These are phyloP conservation scores for Incurvaria masculella DNA, from an alignment of 2,888 invertebrate species.

Conservation along the genomic window DNA sequence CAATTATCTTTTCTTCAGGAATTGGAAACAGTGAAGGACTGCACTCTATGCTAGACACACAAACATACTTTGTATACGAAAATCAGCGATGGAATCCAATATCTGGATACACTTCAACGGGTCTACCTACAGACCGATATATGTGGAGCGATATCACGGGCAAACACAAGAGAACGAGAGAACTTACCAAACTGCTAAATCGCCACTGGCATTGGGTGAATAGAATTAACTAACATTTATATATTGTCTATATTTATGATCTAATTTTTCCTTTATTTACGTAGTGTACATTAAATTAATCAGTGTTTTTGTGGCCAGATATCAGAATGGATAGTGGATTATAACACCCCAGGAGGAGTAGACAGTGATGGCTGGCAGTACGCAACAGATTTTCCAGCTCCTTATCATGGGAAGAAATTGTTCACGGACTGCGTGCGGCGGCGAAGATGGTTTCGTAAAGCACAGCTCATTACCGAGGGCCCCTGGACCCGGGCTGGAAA, in stretches of 20 bases:
- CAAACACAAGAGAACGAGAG: conserved; percentile 76
- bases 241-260: conserved; percentile 3
- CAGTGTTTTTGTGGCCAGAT: conserved; percentile 39
- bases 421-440: conserved; percentile 88
- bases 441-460: conserved; percentile 79
- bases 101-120: conserved; percentile 82
- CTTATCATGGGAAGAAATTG: conserved; percentile 80
- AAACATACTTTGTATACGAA: conserved; percentile 87
- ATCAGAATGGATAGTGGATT: conserved; percentile 92
- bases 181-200: conserved; percentile 80
- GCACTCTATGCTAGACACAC: conserved; percentile 77
- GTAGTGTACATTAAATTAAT: not conserved
- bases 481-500: conserved; percentile 90
- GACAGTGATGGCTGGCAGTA: conserved; percentile 95
- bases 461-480: conserved; percentile 77
- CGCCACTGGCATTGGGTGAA: conserved; percentile 91
- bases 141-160: conserved; percentile 93
- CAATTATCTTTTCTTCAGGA: conserved; percentile 23
- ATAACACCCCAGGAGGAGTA: conserved; percentile 83
- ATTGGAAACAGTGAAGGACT: conserved; percentile 44
- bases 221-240: too few relatives aligned
- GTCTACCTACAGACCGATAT: conserved; percentile 80
- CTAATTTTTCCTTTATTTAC: conserved; percentile 3
- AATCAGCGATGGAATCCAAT: conserved; percentile 95
- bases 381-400: conserved; percentile 86